Evolutionary conservation across 2,113 vertebrate genomes (phyloP), one percentile per base, ranked within the genome.

Genomic region (Okapia johnstoni): DNA sequence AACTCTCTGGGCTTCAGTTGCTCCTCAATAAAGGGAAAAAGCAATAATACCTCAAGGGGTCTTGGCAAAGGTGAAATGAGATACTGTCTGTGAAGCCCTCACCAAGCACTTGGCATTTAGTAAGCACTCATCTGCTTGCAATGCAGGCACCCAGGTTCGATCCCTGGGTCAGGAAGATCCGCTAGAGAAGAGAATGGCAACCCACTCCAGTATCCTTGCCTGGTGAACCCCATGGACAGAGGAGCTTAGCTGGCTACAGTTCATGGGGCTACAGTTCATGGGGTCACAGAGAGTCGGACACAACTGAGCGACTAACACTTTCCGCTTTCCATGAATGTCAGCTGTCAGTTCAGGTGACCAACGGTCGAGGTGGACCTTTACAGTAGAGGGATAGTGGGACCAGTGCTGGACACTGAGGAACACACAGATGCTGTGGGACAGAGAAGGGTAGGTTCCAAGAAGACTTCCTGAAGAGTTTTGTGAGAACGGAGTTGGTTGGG

Each of bases 401-500:
- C 46, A 17, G 52, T 26, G 26, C 23, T n/a, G 10, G 43, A 61
- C 19, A 25, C 70, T 8, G 2, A 46, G 79, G 33, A 36, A n/a
- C 16, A 4, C n/a, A 13, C 46, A 26, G 46, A 43, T 25, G 55
- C 66, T 48, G 1, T 77, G n/a, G 11, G 48, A 48, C 48, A 52
- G 58, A 13, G 30, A 30, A 15, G 33, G 2, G 14, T 9, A 4
- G 43, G 26, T 33, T 60, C 84, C 60, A 46, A 58, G 54, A 55
- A 87, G 46, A 25, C 48, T 57, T 77, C 52, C 81, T 28, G 55
- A 89, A 43, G 52, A 88, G 77, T 25, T 33, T 23, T 36, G 55
- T 85, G 70, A 40, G 43, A 28, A 17, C 0, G 2, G 7, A 30
- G 7, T 63, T 4, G 0, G 11, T 66, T 50, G 6, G 23, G 36